Percentiles rank a stretch among this genome's conserved stretches.
Conservation (phyloP, 1,140 invertebrate species). For the Drosophila tsacasi region DNA sequence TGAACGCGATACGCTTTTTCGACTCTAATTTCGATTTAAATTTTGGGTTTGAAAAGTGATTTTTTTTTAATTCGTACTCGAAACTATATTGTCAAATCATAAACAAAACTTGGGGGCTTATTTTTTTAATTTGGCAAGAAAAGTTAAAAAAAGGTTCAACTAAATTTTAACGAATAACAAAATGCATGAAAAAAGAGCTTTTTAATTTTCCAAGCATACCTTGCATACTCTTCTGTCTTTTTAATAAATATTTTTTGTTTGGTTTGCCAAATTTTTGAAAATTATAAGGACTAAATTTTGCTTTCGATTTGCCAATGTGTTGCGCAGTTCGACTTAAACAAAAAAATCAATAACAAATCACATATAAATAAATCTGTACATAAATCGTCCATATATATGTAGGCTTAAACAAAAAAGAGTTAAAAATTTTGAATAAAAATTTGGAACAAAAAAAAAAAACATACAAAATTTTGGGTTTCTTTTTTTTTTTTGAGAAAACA, state of each 20-base stretch:
- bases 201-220: conserved; percentile 23
- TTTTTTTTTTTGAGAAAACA: conserved; percentile 55
- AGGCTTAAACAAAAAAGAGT: conserved; percentile 56
- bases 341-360: conserved; percentile 49
- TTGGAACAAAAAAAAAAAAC: conserved; percentile 57
- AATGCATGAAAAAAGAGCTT: conserved; percentile 30
- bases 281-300: conserved; percentile 32
- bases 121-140: conserved; percentile 40
- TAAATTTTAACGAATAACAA: conserved; percentile 32
- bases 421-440: conserved; percentile 65
- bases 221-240: conserved; percentile 49
- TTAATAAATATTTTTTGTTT: conserved; percentile 15
- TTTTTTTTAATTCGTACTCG: conserved; percentile 32
- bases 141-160: conserved; percentile 20
- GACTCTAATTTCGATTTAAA: conserved; percentile 33
- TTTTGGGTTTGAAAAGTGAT: conserved; percentile 46
- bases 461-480: conserved; percentile 56
- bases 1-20: conserved; percentile 49
- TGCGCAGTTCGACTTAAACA: conserved; percentile 25
- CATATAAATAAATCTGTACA: conserved; percentile 48
- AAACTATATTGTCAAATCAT: conserved; percentile 42
- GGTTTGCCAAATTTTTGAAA: conserved; percentile 55
- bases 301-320: conserved; percentile 36
- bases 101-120: conserved; percentile 38
- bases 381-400: conserved; percentile 47